phyloP scores from a whole-genome alignment of 2,888 invertebrate genomes.

The Amiota communis region DNA sequence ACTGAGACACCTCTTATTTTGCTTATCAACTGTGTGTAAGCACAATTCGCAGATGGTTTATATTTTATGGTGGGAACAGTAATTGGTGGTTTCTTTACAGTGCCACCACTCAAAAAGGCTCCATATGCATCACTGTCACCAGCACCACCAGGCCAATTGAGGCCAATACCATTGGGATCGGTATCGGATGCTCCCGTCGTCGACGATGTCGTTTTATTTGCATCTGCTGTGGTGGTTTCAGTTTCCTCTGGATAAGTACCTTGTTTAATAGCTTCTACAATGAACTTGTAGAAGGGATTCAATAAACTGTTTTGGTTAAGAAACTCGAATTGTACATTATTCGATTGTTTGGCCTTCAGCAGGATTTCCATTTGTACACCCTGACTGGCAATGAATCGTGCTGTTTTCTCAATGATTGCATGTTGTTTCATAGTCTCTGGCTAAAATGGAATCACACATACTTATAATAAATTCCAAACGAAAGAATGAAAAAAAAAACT shows the following conservation, averaged over 20 bases:
- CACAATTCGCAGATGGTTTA: conserved; percentile 88
- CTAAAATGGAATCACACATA: conserved; percentile 73
- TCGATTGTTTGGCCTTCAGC: conserved; percentile 96
- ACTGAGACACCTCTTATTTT: conserved; percentile 84
- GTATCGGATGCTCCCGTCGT: conserved; percentile 10
- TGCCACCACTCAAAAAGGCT: conserved; percentile 25
- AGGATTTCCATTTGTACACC: conserved; percentile 99
- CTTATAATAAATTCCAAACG: background rate
- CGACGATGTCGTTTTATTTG: conserved; percentile 24
- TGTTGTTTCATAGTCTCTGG: conserved; percentile 91
- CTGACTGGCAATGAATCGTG: conserved; percentile 88
- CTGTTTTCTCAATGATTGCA: conserved; percentile 96
- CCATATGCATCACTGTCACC: conserved; percentile 41
- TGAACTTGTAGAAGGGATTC: conserved; percentile 90
- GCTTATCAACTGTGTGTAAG: conserved; percentile 90
- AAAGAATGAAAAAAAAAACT: conserved; percentile 31
- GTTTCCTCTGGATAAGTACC: conserved; percentile 76
- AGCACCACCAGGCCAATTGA: conserved; percentile 19
- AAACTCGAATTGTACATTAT: conserved; percentile 95
- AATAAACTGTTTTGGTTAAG: conserved; percentile 88
- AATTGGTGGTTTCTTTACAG: conserved; percentile 54
- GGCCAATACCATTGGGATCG: conserved; percentile 14
- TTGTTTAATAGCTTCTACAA: conserved; percentile 80
- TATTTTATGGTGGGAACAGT: conserved; percentile 80
- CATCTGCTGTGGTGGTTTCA: background rate